Evolutionary conservation across 2,797 vertebrate genomes (phyloP).

Genomic region (Enteromius trimaculatus): DNA sequence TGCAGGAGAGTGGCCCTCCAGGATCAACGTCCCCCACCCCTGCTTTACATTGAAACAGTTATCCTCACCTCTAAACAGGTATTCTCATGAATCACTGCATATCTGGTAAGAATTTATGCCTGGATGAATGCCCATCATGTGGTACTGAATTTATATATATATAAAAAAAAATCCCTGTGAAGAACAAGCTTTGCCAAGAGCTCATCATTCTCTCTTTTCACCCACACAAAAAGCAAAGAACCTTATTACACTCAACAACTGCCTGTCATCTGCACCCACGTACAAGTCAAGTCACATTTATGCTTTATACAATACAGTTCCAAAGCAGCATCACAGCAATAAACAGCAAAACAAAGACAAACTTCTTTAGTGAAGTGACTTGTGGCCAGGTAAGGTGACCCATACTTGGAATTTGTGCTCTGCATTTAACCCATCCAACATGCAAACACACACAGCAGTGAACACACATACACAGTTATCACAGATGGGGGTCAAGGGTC

Average conservation of each 20-base stretch:
- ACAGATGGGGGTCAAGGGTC: too few species aligned
- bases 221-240: conserved; percentile 23
- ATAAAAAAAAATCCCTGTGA: not conserved
- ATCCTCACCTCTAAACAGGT: not conserved
- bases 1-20: too few species aligned
- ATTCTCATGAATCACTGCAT: conserved; percentile 2
- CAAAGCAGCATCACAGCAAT: not conserved
- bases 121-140: not conserved
- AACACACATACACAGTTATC: too few species aligned
- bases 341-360: not conserved
- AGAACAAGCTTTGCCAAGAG: conserved; percentile 6
- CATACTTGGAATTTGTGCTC: too few species aligned
- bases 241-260: conserved; percentile 11
- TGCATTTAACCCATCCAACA: too few species aligned
- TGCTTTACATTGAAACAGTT: not conserved
- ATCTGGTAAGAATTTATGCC: not conserved
- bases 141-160: not conserved
- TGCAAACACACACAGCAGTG: too few species aligned
- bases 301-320: not conserved
- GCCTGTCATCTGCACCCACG: conserved; percentile 15
- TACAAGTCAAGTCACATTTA: conserved; percentile 13
- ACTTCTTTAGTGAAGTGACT: not conserved
- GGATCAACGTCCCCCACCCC: not conserved
- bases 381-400: too few species aligned
- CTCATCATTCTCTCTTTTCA: conserved; percentile 16